phyloP scores from a whole-genome alignment of 2,113 vertebrate species.

The Azemiops feae region DNA sequence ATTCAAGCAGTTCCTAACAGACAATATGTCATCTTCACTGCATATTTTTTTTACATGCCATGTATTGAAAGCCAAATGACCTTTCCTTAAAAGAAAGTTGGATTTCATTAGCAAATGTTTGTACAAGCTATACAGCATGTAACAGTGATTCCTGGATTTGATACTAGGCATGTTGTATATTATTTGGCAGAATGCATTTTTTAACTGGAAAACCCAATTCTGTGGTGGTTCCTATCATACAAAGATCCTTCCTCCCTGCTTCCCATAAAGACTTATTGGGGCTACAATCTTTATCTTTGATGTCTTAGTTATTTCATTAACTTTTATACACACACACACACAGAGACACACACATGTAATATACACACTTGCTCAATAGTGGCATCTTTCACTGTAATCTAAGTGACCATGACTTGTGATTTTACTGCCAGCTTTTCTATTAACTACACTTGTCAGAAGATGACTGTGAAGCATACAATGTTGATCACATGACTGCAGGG shows the following conservation, averaged over 20 bases:
- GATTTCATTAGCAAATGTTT: conserved; percentile 18
- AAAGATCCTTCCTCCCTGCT: not conserved
- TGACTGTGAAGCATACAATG: not conserved
- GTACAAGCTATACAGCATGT: not conserved
- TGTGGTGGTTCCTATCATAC: not conserved
- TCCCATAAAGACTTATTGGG: not conserved
- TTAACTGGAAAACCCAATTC: too few relatives aligned
- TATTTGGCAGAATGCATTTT: not conserved
- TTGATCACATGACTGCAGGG: not conserved
- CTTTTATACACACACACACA: not conserved
- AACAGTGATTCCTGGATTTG: not conserved
- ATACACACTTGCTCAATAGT: not conserved
- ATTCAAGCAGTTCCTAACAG: not conserved
- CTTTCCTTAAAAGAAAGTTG: conserved; percentile 7
- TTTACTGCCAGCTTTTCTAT: not conserved
- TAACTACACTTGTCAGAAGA: not conserved
- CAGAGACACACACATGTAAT: too few relatives aligned
- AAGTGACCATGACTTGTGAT: not conserved
- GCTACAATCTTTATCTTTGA: not conserved
- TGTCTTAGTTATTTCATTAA: not conserved
- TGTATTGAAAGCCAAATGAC: not conserved
- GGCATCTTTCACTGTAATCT: not conserved
- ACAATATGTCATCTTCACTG: conserved; percentile 19
- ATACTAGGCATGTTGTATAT: too few relatives aligned
- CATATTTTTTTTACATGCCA: not conserved